A percentile compares a stretch with the other conserved stretches of the same genome.
phyloP scores from a whole-genome alignment of 2,113 vertebrate genomes.

The Bos javanicus region DNA sequence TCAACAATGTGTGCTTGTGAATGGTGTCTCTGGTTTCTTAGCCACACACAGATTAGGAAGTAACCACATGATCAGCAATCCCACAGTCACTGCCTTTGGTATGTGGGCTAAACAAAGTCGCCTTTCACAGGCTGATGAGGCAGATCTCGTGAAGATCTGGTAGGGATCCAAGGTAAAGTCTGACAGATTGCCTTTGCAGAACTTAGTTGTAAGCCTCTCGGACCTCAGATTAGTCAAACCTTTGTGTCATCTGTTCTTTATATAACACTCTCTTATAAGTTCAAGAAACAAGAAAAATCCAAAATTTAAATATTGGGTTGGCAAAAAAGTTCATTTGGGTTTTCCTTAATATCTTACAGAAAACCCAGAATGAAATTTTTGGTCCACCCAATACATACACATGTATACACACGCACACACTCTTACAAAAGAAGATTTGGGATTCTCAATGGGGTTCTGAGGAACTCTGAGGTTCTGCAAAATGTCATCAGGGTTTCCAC shows the following conservation, averaged over 20 bases:
- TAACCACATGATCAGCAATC: neutral
- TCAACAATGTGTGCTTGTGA: neutral
- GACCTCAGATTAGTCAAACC: neutral
- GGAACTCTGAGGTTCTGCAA: neutral
- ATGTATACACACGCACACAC: neutral
- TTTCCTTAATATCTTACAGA: neutral
- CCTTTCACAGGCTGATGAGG: neutral
- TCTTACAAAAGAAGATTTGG: neutral
- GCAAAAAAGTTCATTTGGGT: neutral
- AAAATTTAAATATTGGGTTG: neutral
- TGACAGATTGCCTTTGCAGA: neutral
- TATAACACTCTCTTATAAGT: neutral
- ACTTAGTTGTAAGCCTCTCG: neutral
- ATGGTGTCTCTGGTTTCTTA: neutral
- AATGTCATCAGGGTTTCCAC: neutral
- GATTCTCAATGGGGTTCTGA: neutral
- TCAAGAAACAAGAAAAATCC: neutral
- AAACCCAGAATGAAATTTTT: neutral
- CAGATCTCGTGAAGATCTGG: neutral
- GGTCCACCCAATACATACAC: neutral
- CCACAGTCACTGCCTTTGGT: neutral
- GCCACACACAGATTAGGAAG: neutral
- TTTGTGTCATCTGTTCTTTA: neutral
- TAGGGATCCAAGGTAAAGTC: neutral
- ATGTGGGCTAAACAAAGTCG: neutral